These are phyloP conservation scores for Euura lappo DNA, from an alignment of 1,140 invertebrate genomes.

Conservation along the genomic window DNA sequence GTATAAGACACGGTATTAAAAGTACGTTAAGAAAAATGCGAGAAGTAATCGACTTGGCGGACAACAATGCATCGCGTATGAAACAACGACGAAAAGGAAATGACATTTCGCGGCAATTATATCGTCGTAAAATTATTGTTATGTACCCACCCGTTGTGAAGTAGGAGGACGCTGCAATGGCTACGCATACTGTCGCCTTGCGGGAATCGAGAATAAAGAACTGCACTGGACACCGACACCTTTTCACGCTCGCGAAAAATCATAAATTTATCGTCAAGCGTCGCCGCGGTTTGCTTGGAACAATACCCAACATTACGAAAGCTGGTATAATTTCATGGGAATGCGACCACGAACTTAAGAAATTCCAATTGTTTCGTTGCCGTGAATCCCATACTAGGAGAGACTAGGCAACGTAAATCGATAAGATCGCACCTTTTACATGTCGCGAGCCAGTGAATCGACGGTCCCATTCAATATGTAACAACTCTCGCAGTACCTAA, in stretches of 20 bases:
- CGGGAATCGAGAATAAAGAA: too few species aligned
- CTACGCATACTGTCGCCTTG: too few species aligned
- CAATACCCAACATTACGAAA: constrained; percentile 3
- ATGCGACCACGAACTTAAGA: constrained; percentile 1
- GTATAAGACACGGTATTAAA: too few species aligned
- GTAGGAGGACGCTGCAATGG: too few species aligned
- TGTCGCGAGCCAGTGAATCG: not conserved
- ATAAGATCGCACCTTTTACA: not conserved
- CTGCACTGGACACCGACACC: too few species aligned
- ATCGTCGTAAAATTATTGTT: not conserved
- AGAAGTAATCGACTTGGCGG: too few species aligned
- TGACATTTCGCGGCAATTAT: not conserved
- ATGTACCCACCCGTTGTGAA: too few species aligned
- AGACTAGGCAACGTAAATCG: constrained; percentile 4
- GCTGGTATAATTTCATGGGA: constrained; percentile 3
- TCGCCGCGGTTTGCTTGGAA: not conserved
- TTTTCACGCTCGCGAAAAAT: not conserved
- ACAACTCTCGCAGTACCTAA: not conserved
- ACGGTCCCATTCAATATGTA: not conserved
- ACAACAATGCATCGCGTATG: not conserved
- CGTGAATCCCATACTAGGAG: not conserved
- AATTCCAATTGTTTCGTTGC: not conserved
- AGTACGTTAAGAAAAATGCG: too few species aligned
- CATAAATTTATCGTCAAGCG: not conserved
- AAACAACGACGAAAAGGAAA: not conserved